phyloP scores from a whole-genome alignment of 1,140 invertebrate genomes.

The Dreissena rostriformis region DNA sequence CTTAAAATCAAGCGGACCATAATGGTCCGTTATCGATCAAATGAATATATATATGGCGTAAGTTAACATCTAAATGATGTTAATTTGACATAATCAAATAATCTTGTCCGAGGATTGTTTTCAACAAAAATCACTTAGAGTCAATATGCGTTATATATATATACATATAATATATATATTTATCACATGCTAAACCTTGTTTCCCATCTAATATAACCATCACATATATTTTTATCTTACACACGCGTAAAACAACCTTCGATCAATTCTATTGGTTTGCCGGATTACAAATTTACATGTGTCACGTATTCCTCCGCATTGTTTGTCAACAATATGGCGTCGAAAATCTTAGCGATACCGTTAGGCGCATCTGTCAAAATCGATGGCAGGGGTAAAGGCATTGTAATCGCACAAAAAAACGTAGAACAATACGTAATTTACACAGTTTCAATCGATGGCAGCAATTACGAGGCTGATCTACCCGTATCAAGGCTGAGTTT shows the following conservation, averaged over 20 bases:
- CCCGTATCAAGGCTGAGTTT: not conserved
- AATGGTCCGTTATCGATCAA: too few relatives aligned
- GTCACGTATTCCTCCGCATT: not conserved
- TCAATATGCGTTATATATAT: too few relatives aligned
- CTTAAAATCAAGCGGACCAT: too few relatives aligned
- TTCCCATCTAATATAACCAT: not conserved
- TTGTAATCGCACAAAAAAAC: not conserved
- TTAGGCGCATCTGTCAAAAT: not conserved
- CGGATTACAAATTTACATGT: not conserved
- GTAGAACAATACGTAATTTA: not conserved
- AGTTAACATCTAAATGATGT: too few relatives aligned
- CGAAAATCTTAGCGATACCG: not conserved
- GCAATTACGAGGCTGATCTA: not conserved
- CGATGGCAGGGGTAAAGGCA: not conserved
- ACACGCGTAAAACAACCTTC: not conserved
- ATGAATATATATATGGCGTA: too few relatives aligned
- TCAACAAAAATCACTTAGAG: too few relatives aligned
- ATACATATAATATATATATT: too few relatives aligned
- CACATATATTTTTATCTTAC: too few relatives aligned
- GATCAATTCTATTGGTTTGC: not conserved
- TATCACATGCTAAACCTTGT: constrained; percentile 1
- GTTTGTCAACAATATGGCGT: not conserved
- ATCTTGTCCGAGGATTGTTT: too few relatives aligned
- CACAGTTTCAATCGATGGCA: not conserved
- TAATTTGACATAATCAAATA: too few relatives aligned